Percentiles rank a stretch among this genome's conserved stretches.
These are phyloP conservation scores for Cichlasoma orientale DNA, from an alignment of 2,797 vertebrate species.

Conservation along the genomic window DNA sequence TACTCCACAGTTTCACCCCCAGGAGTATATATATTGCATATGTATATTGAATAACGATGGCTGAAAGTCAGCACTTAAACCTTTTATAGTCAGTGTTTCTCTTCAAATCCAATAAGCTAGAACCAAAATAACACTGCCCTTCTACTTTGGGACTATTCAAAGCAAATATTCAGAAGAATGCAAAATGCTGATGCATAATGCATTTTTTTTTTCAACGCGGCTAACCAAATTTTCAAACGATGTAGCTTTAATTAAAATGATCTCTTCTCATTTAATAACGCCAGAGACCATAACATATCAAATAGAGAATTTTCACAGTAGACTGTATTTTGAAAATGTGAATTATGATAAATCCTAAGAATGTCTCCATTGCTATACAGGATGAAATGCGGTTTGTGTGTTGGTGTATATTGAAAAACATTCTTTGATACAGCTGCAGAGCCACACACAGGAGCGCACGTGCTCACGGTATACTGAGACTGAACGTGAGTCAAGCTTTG, in stretches of 20 bases:
- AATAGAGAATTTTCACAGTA: background rate
- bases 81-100: constrained; percentile 3
- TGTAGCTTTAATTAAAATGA: background rate
- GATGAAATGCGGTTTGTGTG: background rate
- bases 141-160: background rate
- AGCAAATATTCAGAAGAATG: background rate
- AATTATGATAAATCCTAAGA: background rate
- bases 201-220: background rate
- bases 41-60: background rate
- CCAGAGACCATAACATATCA: background rate
- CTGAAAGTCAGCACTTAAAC: constrained; percentile 14
- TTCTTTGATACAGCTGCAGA: background rate
- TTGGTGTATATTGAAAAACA: background rate
- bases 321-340: background rate
- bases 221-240: background rate
- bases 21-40: background rate
- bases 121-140: background rate
- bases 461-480: background rate
- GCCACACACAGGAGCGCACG: background rate
- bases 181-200: background rate
- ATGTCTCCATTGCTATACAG: background rate
- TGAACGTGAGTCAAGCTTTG: constrained; percentile 19
- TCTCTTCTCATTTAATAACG: background rate
- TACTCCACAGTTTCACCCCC: background rate
- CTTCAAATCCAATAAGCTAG: background rate